Evolutionary conservation across 2,888 invertebrate genomes (phyloP).

Genomic region (Watsonalla binaria): DNA sequence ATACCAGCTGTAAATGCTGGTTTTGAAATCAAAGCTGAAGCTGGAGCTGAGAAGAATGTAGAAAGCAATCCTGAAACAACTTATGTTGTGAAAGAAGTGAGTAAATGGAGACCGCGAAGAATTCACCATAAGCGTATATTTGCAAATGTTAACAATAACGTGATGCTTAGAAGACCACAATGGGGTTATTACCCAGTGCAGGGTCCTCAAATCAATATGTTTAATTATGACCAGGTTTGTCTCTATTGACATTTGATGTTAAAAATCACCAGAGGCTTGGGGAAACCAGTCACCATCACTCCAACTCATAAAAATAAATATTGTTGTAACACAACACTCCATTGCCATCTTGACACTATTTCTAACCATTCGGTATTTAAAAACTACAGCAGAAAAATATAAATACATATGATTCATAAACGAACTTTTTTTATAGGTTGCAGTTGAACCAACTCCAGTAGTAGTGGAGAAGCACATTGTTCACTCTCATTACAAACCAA

Average conservation of each 20-base stretch:
- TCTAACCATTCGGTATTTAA: background rate
- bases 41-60: conserved; percentile 25
- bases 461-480: conserved; percentile 47
- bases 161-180: conserved; percentile 30
- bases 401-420: background rate
- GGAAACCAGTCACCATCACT: conserved; percentile 30
- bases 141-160: background rate
- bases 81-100: conserved; percentile 60
- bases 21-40: conserved; percentile 4
- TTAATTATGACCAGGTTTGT: conserved; percentile 48
- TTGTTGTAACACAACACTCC: background rate
- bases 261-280: conserved; percentile 38
- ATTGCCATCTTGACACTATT: background rate
- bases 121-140: conserved; percentile 1
- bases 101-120: conserved; percentile 31
- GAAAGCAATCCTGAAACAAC: conserved; percentile 33
- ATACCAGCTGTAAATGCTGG: conserved; percentile 27
- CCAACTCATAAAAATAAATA: background rate
- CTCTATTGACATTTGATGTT: conserved; percentile 6
- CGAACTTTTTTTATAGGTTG: conserved; percentile 37
- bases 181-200: conserved; percentile 21
- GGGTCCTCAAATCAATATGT: conserved; percentile 23
- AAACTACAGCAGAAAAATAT: background rate
- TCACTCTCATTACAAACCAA: conserved; percentile 52
- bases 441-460: conserved; percentile 40